phyloP scores from a whole-genome alignment of 2,888 invertebrate genomes.

The Acrobasis repandana region DNA sequence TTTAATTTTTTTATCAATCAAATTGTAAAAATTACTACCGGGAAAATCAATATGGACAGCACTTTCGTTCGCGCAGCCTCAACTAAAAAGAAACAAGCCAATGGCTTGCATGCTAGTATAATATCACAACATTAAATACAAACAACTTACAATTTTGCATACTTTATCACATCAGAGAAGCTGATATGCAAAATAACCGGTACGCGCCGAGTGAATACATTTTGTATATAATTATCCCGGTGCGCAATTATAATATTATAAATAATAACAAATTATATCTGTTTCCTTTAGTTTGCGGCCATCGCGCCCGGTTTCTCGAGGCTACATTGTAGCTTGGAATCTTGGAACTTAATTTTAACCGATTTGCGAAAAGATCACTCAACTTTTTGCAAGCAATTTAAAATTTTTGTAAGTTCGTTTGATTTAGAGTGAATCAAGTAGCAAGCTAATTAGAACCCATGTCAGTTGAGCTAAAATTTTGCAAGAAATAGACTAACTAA shows the following conservation, averaged over 20 bases:
- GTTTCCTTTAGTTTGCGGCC: conserved; percentile 49
- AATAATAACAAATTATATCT: conserved; percentile 67
- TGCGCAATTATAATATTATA: conserved; percentile 63
- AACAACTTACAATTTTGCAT: conserved; percentile 18
- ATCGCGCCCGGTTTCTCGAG: conserved; percentile 5
- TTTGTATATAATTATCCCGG: conserved; percentile 48
- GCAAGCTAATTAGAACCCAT: too few species aligned
- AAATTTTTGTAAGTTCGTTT: background rate
- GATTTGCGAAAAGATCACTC: background rate
- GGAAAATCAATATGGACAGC: too few species aligned
- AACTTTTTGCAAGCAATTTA: background rate
- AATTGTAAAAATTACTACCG: too few species aligned
- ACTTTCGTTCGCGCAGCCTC: too few species aligned
- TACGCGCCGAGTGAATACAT: conserved; percentile 41
- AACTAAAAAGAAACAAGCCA: background rate
- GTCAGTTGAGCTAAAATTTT: too few species aligned
- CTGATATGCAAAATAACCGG: conserved; percentile 23
- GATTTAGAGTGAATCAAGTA: too few species aligned
- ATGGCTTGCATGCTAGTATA: background rate
- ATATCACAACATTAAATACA: background rate
- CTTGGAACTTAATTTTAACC: background rate
- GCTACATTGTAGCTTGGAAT: background rate
- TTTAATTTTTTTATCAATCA: too few species aligned
- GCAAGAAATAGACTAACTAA: too few species aligned
- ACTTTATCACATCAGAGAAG: conserved; percentile 15